phyloP scores from a whole-genome alignment of 2,797 vertebrate species.

The Crenuchus spilurus region DNA sequence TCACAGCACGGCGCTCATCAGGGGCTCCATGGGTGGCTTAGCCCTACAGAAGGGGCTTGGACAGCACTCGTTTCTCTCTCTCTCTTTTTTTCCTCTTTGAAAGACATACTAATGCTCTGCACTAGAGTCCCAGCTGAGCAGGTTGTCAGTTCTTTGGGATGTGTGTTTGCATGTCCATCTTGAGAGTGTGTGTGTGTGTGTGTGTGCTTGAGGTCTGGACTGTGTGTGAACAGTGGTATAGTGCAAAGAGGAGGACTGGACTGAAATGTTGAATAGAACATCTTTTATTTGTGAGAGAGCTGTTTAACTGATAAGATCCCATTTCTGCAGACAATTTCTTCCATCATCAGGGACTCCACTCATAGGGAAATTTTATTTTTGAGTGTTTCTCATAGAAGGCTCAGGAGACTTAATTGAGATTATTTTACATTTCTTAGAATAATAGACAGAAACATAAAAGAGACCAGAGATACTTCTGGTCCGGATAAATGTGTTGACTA shows the following conservation, averaged over 20 bases:
- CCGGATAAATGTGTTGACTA: too few relatives aligned
- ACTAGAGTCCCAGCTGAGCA: slow-evolving; percentile 57
- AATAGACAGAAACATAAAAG: too few relatives aligned
- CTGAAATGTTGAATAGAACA: background rate
- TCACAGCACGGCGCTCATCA: slow-evolving; percentile 74
- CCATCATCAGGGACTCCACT: too few relatives aligned
- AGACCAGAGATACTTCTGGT: too few relatives aligned
- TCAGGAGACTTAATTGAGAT: too few relatives aligned
- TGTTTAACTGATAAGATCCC: background rate
- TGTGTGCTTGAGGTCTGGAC: slow-evolving; percentile 16
- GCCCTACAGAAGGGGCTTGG: slow-evolving; percentile 65
- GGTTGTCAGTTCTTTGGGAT: slow-evolving; percentile 62
- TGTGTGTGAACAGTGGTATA: background rate
- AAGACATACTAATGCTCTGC: slow-evolving; percentile 21
- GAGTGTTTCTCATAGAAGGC: too few relatives aligned
- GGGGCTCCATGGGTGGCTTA: slow-evolving; percentile 81
- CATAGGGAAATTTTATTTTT: too few relatives aligned
- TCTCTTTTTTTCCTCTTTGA: slow-evolving; percentile 37
- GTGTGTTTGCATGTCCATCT: slow-evolving; percentile 2
- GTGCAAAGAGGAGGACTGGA: background rate
- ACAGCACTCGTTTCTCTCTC: slow-evolving; percentile 65
- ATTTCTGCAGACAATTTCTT: background rate
- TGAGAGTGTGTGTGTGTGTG: slow-evolving; percentile 7
- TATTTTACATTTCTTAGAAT: too few relatives aligned
- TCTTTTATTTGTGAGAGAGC: background rate